These are phyloP conservation scores for Lithobates pipiens DNA, from an alignment of 2,797 vertebrate genomes.

Conservation along the genomic window DNA sequence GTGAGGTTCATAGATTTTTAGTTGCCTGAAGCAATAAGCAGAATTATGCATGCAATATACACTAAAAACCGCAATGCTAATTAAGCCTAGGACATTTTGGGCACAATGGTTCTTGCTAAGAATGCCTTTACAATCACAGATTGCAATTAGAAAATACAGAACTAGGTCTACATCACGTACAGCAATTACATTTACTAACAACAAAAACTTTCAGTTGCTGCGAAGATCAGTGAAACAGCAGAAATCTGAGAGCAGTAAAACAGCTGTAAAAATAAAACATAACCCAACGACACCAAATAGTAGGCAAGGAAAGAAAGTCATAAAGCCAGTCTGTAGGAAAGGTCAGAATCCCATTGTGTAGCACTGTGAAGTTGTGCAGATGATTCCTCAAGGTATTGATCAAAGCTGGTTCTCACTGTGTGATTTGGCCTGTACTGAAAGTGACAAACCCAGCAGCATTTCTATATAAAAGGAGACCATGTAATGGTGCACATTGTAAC, in stretches of 20 bases:
- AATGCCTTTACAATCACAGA: too few species aligned
- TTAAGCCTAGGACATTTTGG: too few species aligned
- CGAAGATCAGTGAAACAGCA: neutral
- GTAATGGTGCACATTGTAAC: neutral
- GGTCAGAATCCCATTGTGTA: neutral
- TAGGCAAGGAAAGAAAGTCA: constrained; percentile 40
- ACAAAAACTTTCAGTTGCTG: constrained; percentile 26
- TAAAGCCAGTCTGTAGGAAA: constrained; percentile 43
- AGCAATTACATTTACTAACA: constrained; percentile 7
- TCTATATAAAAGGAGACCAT: neutral
- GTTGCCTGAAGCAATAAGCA: too few species aligned
- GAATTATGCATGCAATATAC: too few species aligned
- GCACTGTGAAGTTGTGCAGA: neutral
- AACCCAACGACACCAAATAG: constrained; percentile 27
- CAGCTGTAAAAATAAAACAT: constrained; percentile 49
- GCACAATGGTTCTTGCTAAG: too few species aligned
- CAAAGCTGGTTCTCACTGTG: constrained; percentile 12
- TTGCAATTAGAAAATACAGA: neutral
- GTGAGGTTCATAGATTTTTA: too few species aligned
- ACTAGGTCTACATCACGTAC: neutral
- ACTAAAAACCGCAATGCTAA: too few species aligned
- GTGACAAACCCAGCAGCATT: neutral
- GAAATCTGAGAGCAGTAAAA: neutral
- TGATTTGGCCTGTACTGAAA: neutral
- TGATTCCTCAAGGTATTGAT: neutral